Evolutionary conservation across 2,888 invertebrate species (phyloP).

Genomic region (Pollenia angustigena): DNA sequence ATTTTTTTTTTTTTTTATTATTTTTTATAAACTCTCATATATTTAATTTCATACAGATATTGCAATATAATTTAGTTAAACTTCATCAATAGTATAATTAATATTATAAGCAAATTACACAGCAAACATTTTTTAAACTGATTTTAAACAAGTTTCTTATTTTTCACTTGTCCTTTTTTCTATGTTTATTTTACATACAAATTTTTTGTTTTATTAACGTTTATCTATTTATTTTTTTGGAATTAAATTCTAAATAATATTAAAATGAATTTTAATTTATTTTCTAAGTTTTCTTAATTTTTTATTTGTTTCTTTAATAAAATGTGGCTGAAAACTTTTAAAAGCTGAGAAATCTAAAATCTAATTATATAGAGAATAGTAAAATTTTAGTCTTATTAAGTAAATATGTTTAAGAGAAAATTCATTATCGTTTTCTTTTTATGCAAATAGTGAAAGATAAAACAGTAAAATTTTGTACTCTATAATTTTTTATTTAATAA

Average conservation of each 20-base stretch:
- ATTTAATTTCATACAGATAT: slow-evolving; percentile 33
- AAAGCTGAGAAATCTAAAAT: slow-evolving; percentile 22
- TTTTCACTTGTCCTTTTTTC: slow-evolving; percentile 81
- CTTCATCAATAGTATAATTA: slow-evolving; percentile 39
- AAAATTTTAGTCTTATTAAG: slow-evolving; percentile 72
- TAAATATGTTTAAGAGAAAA: slow-evolving; percentile 32
- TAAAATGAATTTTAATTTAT: slow-evolving; percentile 54
- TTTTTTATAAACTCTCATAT: slow-evolving; percentile 28
- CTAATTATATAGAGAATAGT: slow-evolving; percentile 62
- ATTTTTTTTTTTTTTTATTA: slow-evolving; percentile 29
- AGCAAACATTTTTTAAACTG: slow-evolving; percentile 2
- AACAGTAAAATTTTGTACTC: slow-evolving; percentile 33
- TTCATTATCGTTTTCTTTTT: slow-evolving; percentile 11
- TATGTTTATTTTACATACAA: slow-evolving; percentile 67
- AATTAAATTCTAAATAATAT: slow-evolving; percentile 69
- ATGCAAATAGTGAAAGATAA: slow-evolving; percentile 32
- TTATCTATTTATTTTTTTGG: slow-evolving; percentile 61
- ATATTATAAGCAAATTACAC: slow-evolving; percentile 36
- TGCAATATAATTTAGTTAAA: slow-evolving; percentile 75
- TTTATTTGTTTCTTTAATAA: not conserved
- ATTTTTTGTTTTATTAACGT: slow-evolving; percentile 44
- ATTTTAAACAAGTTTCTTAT: slow-evolving; percentile 37
- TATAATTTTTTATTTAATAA: slow-evolving; percentile 58
- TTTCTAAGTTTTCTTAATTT: slow-evolving; percentile 54
- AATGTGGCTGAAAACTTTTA: slow-evolving; percentile 24